Evolutionary conservation across 1,140 invertebrate genomes (phyloP), one percentile per base, ranked within the genome.

Genomic region (Atta cephalotes): DNA sequence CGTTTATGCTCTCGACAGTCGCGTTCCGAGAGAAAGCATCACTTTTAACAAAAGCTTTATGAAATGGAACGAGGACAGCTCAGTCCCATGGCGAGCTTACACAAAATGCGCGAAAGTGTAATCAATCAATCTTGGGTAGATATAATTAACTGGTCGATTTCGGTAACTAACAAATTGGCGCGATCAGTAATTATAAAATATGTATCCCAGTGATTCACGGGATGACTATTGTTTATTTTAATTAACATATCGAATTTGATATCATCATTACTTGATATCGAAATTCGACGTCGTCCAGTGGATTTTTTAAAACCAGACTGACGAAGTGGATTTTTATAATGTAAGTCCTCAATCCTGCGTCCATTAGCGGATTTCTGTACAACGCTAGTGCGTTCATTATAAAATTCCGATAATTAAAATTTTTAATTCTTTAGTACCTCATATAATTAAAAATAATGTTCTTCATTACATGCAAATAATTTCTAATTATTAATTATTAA

Each of bases 401-500:
- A 62, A 84, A 62, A 82, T 76, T 84, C 56, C 80, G 14, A 84
- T 84, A 74, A 74, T 74, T 76, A 84, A 84, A 62, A 51, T 63
- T 74, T 74, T 21, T 74, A 74, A 49, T 76, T 49, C 10, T 62
- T 62, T 63, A 71, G 18, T 31, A 35, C 18, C 18, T 12, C 31
- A 12, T 21, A 18, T 62, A 71, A 68, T 66, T 49, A 80, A 70
- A 70, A 66, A 28, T 35, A 66, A 39, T 56, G 49, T 25, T 53
- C 45, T 31, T 51, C 35, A 68, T 16, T 39, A 80, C 49, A 80
- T 14, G n/a, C 39, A 53, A 70, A 68, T 53, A 80, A n/a, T 70
- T 80, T 53, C 12, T 80, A 16, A 28, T 53, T 31, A 35, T 53
- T 9, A 78, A 78, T 78, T 49, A 63, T 78, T 78, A 78, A 65